phyloP scores from a whole-genome alignment of 2,888 invertebrate species.

The Mesorhabditis spiculigera region DNA sequence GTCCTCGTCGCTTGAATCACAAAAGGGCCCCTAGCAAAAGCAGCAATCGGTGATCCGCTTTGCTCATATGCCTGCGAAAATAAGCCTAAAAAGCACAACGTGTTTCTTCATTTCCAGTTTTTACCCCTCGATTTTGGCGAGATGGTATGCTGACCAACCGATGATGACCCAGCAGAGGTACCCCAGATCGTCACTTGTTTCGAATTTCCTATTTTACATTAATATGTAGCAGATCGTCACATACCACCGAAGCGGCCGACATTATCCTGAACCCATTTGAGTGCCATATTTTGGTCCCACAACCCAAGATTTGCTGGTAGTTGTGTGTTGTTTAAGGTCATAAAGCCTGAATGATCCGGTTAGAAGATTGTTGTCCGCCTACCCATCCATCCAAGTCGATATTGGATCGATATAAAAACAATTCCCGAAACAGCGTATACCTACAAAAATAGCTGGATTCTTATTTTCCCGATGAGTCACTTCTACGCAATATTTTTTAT shows the following conservation, averaged over 20 bases:
- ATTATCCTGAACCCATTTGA: background rate
- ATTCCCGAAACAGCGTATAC: background rate
- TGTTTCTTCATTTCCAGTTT: background rate
- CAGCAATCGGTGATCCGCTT: background rate
- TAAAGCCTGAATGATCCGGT: background rate
- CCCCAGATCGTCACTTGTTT: constrained; percentile 2
- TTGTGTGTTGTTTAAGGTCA: constrained; percentile 1
- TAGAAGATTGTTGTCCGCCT: background rate
- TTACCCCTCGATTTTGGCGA: background rate
- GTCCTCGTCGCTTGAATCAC: background rate
- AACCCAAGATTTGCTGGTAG: constrained; percentile 6
- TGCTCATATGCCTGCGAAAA: background rate
- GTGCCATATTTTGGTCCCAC: constrained; percentile 4
- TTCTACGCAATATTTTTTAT: background rate
- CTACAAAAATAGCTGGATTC: background rate
- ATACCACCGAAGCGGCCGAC: background rate
- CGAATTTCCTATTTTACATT: background rate
- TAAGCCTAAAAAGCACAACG: constrained; percentile 3
- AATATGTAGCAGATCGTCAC: background rate
- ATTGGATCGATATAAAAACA: constrained; percentile 1
- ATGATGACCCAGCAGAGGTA: constrained; percentile 2
- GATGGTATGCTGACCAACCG: background rate
- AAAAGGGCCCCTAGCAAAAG: background rate
- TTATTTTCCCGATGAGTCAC: background rate
- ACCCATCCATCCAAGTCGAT: background rate